These are phyloP conservation scores for Illadopsis cleaveri DNA, from an alignment of 2,113 vertebrate species.

Conservation along the genomic window DNA sequence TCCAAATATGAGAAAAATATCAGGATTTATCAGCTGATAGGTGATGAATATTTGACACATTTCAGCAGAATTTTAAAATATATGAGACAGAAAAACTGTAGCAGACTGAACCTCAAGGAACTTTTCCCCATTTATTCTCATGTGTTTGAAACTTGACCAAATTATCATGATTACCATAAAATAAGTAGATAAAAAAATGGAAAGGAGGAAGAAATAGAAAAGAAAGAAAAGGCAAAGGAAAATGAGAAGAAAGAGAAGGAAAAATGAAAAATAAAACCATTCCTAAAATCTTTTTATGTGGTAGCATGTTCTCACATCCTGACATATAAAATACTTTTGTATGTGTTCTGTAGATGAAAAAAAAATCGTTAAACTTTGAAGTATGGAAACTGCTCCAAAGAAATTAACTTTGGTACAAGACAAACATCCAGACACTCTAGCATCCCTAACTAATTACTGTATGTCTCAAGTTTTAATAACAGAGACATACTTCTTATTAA, in stretches of 20 bases:
- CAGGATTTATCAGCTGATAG: neutral
- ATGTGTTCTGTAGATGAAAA: neutral
- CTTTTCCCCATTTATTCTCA: neutral
- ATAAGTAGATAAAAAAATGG: neutral
- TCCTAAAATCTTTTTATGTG: neutral
- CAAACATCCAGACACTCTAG: neutral
- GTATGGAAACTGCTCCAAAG: neutral
- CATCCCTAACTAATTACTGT: neutral
- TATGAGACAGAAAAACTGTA: neutral
- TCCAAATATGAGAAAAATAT: neutral
- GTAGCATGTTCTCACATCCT: neutral
- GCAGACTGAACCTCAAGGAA: neutral
- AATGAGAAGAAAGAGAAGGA: neutral
- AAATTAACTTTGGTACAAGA: neutral
- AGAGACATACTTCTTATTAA: neutral
- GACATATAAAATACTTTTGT: neutral
- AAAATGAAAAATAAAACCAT: neutral
- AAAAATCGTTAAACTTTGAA: neutral
- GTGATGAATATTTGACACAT: neutral
- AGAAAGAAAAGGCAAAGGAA: neutral
- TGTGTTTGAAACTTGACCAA: neutral
- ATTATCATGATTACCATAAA: neutral
- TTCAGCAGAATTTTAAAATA: slow-evolving; percentile 8
- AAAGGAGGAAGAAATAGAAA: neutral
- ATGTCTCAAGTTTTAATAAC: neutral